These are phyloP conservation scores for Thelaira solivaga DNA, from an alignment of 2,888 invertebrate genomes.

Conservation along the genomic window DNA sequence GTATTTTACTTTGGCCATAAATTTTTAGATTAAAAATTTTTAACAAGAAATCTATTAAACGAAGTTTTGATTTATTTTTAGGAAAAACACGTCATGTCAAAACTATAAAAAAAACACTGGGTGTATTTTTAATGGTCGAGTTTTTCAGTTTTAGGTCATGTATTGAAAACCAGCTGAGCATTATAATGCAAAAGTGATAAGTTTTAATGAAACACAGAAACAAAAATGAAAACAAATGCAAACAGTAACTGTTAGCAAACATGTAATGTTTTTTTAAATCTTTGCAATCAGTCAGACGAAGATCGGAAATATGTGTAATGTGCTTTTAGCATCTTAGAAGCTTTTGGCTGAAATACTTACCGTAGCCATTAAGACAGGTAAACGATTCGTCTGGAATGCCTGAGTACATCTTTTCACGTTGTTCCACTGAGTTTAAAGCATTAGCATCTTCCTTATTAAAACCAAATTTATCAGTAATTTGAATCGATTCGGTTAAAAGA, in stretches of 20 bases:
- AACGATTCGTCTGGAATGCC: slow-evolving; percentile 80
- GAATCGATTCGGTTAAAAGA: slow-evolving; percentile 92
- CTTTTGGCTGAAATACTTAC: slow-evolving; percentile 68
- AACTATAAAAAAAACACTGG: not conserved
- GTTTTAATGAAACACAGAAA: too few species aligned
- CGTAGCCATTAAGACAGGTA: slow-evolving; percentile 77
- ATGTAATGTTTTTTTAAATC: too few species aligned
- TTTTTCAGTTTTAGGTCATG: too few species aligned
- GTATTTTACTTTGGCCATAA: not conserved
- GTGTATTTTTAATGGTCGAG: too few species aligned
- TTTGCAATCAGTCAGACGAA: too few species aligned
- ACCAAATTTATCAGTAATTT: slow-evolving; percentile 95
- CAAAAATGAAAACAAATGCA: too few species aligned
- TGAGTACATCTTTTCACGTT: slow-evolving; percentile 85
- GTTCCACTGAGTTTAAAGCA: slow-evolving; percentile 74
- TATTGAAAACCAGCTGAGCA: too few species aligned
- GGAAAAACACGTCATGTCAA: not conserved
- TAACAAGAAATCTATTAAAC: slow-evolving; percentile 39
- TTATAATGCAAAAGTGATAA: too few species aligned
- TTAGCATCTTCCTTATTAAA: slow-evolving; percentile 84
- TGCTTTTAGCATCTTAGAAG: too few species aligned
- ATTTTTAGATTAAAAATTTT: slow-evolving; percentile 41
- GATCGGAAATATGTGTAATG: too few species aligned
- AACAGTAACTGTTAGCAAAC: too few species aligned
- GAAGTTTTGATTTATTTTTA: not conserved